Conservation (phyloP, 2,797 vertebrate genomes). For the Glyptemys insculpta region DNA sequence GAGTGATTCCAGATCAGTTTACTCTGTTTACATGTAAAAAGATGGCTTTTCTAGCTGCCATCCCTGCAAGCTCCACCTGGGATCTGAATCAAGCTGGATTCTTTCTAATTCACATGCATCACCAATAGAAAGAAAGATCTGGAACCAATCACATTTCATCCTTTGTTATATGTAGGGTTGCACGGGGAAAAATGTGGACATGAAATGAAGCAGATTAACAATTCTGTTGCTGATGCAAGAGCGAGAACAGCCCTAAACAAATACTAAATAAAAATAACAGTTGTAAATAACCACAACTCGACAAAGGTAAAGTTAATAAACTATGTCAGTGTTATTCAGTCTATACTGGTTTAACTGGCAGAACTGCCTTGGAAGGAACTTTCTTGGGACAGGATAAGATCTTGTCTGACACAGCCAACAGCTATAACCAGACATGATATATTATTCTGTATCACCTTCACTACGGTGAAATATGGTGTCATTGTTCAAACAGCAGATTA, state of each 20-base stretch:
- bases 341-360: slow-evolving; percentile 1
- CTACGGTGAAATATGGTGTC: slow-evolving; percentile 1
- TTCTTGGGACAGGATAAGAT: not conserved
- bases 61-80: not conserved
- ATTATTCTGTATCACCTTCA: slow-evolving; percentile 11
- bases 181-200: slow-evolving; percentile 5
- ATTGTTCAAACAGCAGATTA: slow-evolving; percentile 62
- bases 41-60: not conserved
- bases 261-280: not conserved
- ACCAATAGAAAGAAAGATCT: slow-evolving; percentile 1
- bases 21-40: not conserved
- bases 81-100: not conserved
- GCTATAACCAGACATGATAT: not conserved
- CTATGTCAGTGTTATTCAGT: not conserved
- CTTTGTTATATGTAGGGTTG: not conserved
- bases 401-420: not conserved
- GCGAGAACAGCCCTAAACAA: not conserved
- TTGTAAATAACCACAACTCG: not conserved
- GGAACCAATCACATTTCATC: not conserved
- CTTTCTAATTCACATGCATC: not conserved
- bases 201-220: not conserved
- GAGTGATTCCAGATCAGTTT: not conserved
- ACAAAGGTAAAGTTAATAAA: not conserved
- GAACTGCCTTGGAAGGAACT: not conserved
- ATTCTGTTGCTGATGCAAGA: not conserved